Base-by-base conservation (phyloP, 2,113 vertebrate genomes). In the Dolichotis patagonum region DNA sequence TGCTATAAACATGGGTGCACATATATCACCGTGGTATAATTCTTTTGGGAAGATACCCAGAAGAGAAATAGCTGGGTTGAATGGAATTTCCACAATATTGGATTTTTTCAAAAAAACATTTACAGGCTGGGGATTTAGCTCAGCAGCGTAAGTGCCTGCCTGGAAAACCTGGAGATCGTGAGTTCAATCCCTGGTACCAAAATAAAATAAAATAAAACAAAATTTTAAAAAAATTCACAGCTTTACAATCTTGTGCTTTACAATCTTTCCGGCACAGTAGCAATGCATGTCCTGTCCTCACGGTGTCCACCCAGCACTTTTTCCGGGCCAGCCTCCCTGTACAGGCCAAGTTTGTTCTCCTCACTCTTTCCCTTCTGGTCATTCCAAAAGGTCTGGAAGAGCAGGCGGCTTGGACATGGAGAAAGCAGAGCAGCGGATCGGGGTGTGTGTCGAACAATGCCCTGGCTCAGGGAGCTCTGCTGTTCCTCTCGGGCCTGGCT, bases 401-500 rank as follows among this genome's bases (percentile, higher is more conserved):
- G 56, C 30, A 63, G 88, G 4, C 24, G 85, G 43, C 92, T 73
- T 60, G 65, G 87, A 41, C 30, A 3, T 0, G n/a, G 58, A 71
- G 63, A 90, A 22, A 58, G 69, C 54, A 0, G 2, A 5, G 54
- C 8, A 14, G 78, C 58, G 77, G 91, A 32, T 22, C 41, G 20
- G 52, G 14, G 54, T 30, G 30, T 30, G 9, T 20, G 3, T 1
- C 7, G 38, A 49, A 88, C 81, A 82, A 94, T 1, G 87, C 12
- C 20, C 5, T 3, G 46, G 16, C 41, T 24, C 46, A n/a, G 83
- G 65, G 87, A 24, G 46, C 52, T 22, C 41, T n/a, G 35, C 12
- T 32, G 30, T 41, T n/a, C 80, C 65, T 91, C 80, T 69, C 19
- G 56, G 78, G 71, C 86, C 89, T 86, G 94, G 96, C 92, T 75